Percentiles rank a stretch among this genome's conserved stretches.
These are phyloP conservation scores for Silurus asotus DNA, from an alignment of 2,113 vertebrate genomes.

Conservation along the genomic window DNA sequence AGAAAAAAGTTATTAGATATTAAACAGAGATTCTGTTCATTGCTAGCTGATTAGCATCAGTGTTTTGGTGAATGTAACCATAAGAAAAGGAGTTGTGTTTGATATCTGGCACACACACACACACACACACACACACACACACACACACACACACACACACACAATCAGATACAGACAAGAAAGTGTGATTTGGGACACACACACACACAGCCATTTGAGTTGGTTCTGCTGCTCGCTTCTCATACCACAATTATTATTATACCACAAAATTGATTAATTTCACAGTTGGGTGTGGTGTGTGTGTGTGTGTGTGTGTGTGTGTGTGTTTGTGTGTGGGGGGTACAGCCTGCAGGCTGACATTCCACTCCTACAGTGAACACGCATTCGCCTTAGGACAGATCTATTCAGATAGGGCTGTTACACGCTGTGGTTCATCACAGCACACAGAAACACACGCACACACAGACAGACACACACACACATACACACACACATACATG, in stretches of 20 bases:
- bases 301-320: conserved; percentile 19
- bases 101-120: conserved; percentile 32
- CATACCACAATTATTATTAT: conserved; percentile 74
- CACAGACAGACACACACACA: not conserved
- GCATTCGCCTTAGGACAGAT: conserved; percentile 13
- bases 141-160: conserved; percentile 41
- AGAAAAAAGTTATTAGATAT: conserved; percentile 19
- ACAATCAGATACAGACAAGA: no score
- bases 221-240: conserved; percentile 56
- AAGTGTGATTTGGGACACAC: no score
- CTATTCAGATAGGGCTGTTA: conserved; percentile 32
- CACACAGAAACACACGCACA: not conserved
- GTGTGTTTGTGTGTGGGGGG: not conserved
- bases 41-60: not conserved
- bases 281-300: conserved; percentile 38
- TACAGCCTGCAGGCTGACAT: conserved; percentile 14
- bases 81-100: not conserved
- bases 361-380: conserved; percentile 19
- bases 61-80: not conserved
- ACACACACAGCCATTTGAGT: conserved; percentile 46
- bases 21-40: not conserved
- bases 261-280: conserved; percentile 68
- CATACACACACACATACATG: not conserved
- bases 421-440: not conserved
- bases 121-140: conserved; percentile 47